Base-by-base conservation (phyloP, 2,797 vertebrate genomes). In the Sebastes elongatus region DNA sequence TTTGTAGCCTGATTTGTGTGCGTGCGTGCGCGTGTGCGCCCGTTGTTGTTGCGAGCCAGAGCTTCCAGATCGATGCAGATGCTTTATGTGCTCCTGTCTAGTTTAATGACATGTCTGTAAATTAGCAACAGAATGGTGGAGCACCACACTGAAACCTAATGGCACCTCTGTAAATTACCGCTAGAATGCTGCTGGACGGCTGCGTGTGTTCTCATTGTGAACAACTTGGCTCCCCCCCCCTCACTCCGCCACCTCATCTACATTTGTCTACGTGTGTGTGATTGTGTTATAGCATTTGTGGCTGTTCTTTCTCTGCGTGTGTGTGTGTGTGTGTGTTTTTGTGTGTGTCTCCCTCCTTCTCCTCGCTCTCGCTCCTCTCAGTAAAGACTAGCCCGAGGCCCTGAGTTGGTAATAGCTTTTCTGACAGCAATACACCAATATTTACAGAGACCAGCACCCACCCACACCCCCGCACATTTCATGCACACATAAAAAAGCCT, bases 361-460 rank as follows among this genome's bases (percentile, higher is more conserved):
- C 71, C 74, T 82, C 67, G 20, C 83, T 74, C 84, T 85, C 80
- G 10, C 86, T 93, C 84, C 90, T 86, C 90, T 91, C 88, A 89
- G 93, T 93, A 93, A 95, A 95, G 94, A 93, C 91, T 93, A 81
- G 93, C 95, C 94, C 10, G 80, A 81, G 94, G 94, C 92, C 87
- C 85, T 74, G 83, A 85, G 90, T 94, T 93, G 92, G 95, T 95
- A 94, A 96, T 96, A 94, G 94, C 94, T 95, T 96, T 95, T 95
- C 95, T 94, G 94, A 95, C 95, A 96, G 92, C 93, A 94, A 95
- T 94, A 95, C 94, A 94, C 93, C 94, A 95, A 95, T 95, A 95
- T 96, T 95, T 95, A 94, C 92, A 92, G 92, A 94, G 92, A 90
- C 91, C 92, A 85, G 89, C 90, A 91, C 90, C 90, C 87, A 88